Base-by-base conservation (phyloP, 2,888 invertebrate species). In the Tinea pellionella region DNA sequence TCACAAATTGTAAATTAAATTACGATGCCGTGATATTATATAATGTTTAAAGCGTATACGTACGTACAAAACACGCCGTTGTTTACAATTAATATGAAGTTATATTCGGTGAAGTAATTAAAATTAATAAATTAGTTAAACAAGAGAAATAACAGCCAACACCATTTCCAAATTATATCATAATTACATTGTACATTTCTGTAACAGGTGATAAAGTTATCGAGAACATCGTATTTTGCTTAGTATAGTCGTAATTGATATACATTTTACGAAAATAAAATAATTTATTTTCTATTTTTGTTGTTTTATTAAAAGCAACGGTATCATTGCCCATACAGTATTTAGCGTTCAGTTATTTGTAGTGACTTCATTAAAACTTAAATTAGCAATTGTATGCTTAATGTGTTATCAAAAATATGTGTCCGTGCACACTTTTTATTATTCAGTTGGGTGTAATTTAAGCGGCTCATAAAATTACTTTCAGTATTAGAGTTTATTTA, bases 1-100 rank as follows among this genome's bases (percentile, higher is more conserved):
- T 75, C 68, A 66, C 70, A 68, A 69, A 74, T 70, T 72, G 73
- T 75, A 77, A 77, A 78, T 80, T 77, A 78, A 80, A 80, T 73
- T 72, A 76, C 69, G 67, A 69, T 70, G 65, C 66, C 64, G 65
- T 63, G 62, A 65, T 71, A 76, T 77, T 74, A 75, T 78, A 71
- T 70, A 68, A 47, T 47, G 47, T 47, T 16, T 13, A n/a, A 47
- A 2, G 15, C n/a, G 1, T 47, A 47, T 47, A 47, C 13, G 13
- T 47, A 16, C 15, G 15, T 13, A 15, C 8, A 15, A 4, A 47
- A 16, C 47, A 16, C 47, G 47, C 47, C 9, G 47, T 47, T 47
- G 47, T 47, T 47, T 16, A 47, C 16, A 47, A 47, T 47, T 47
- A 15, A 47, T 47, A 47, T 47, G 16, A 47, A 47, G 16, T 47